Conservation (phyloP, 2,888 invertebrate species). For the Drosophila birchii region DNA sequence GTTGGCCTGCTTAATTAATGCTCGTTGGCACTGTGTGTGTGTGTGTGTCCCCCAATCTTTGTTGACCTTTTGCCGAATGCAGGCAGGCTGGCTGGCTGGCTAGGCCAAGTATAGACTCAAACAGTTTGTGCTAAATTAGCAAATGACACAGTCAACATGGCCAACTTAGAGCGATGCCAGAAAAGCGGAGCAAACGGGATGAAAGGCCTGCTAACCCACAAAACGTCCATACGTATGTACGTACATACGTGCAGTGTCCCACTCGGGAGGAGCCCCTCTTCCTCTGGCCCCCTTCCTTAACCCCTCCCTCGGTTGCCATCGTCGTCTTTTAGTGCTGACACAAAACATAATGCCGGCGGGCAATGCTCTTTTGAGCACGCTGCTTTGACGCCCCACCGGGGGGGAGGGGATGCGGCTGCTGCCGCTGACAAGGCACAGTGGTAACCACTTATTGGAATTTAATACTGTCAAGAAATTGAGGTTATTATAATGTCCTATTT, state of each 20-base stretch:
- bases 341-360: conserved; percentile 81
- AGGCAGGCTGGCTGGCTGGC: conserved; percentile 54
- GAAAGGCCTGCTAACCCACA: conserved; percentile 76
- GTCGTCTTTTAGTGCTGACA: conserved; percentile 68
- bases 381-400: conserved; percentile 50
- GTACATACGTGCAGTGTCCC: conserved; percentile 66
- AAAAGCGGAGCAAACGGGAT: conserved; percentile 44
- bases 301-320: conserved; percentile 5
- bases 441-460: conserved; percentile 15
- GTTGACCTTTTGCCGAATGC: conserved; percentile 74
- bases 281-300: neutral
- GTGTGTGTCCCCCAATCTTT: conserved; percentile 42
- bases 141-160: conserved; percentile 80
- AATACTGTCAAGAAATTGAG: neutral
- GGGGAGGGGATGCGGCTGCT: conserved; percentile 20
- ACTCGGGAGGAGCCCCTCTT: neutral
- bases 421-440: conserved; percentile 28
- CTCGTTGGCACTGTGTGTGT: conserved; percentile 63
- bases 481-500: neutral
- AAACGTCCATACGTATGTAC: conserved; percentile 39
- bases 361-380: conserved; percentile 82
- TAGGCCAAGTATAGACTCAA: conserved; percentile 53
- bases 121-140: conserved; percentile 78
- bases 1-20: conserved; percentile 74
- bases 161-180: conserved; percentile 53